phyloP scores from a whole-genome alignment of 2,113 vertebrate species.

The Myrmecobius fasciatus region DNA sequence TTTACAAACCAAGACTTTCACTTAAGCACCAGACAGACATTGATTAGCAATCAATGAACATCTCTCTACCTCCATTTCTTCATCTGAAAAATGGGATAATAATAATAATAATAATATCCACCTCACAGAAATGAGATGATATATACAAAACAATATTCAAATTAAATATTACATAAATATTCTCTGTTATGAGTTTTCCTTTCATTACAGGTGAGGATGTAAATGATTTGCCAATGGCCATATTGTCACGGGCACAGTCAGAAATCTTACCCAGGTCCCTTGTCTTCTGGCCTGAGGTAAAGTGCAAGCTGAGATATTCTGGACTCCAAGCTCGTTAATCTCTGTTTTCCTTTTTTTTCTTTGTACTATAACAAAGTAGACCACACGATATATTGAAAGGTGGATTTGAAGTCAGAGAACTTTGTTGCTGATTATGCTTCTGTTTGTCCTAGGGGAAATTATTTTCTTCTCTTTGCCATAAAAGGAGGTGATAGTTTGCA shows the following conservation, averaged over 20 bases:
- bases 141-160: neutral
- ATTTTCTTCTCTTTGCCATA: neutral
- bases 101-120: neutral
- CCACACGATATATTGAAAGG: neutral
- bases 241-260: neutral
- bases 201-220: neutral
- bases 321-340: neutral
- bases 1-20: neutral
- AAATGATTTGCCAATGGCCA: neutral
- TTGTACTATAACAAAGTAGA: neutral
- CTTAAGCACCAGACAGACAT: neutral
- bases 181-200: neutral
- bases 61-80: neutral
- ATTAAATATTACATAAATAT: neutral
- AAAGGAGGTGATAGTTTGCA: neutral
- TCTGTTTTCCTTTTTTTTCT: neutral
- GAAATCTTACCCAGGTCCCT: neutral
- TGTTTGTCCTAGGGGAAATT: neutral
- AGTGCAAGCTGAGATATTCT: neutral
- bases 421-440: neutral
- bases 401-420: neutral
- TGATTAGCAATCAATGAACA: neutral
- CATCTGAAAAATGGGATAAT: neutral
- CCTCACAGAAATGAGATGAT: neutral
- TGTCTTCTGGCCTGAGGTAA: neutral